phyloP scores from a whole-genome alignment of 2,888 invertebrate genomes.

The Nomada goodeniana region DNA sequence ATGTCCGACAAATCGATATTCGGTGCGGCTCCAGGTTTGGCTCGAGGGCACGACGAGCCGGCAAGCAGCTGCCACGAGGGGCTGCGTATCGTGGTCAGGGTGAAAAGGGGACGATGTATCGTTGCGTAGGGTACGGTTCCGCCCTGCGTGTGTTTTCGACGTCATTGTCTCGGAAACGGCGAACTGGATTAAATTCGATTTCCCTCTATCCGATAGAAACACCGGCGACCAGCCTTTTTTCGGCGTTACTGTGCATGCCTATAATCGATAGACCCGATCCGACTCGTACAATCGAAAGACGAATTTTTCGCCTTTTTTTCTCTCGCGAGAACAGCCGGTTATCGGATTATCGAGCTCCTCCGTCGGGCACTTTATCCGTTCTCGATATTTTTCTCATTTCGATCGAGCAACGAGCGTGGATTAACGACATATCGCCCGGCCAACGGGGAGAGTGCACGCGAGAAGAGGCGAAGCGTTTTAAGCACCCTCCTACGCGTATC shows the following conservation, averaged over 20 bases:
- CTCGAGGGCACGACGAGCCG: slow-evolving; percentile 52
- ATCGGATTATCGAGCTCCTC: slow-evolving; percentile 21
- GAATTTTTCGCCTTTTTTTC: neutral
- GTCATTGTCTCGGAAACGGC: slow-evolving; percentile 60
- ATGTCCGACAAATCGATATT: slow-evolving; percentile 71
- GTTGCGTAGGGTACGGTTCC: slow-evolving; percentile 12
- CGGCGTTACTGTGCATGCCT: neutral
- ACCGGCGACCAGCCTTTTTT: neutral
- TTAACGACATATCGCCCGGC: slow-evolving; percentile 25
- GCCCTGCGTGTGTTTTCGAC: slow-evolving; percentile 53
- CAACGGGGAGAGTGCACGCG: neutral
- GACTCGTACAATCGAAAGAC: neutral
- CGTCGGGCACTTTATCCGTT: slow-evolving; percentile 18
- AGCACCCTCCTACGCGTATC: slow-evolving; percentile 27
- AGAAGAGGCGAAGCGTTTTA: slow-evolving; percentile 28
- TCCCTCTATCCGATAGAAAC: slow-evolving; percentile 47
- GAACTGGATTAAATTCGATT: slow-evolving; percentile 65
- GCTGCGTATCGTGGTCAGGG: slow-evolving; percentile 46
- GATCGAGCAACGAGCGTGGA: slow-evolving; percentile 16
- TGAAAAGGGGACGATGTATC: slow-evolving; percentile 47
- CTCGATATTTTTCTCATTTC: slow-evolving; percentile 41
- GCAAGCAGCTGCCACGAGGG: slow-evolving; percentile 54
- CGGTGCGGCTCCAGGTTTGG: slow-evolving; percentile 49
- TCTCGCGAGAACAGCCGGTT: slow-evolving; percentile 25
- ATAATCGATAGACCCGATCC: neutral